A percentile compares a stretch with the other conserved stretches of the same genome.
Evolutionary conservation across 2,797 vertebrate species (phyloP).

Genomic region (Eospalax fontanierii): DNA sequence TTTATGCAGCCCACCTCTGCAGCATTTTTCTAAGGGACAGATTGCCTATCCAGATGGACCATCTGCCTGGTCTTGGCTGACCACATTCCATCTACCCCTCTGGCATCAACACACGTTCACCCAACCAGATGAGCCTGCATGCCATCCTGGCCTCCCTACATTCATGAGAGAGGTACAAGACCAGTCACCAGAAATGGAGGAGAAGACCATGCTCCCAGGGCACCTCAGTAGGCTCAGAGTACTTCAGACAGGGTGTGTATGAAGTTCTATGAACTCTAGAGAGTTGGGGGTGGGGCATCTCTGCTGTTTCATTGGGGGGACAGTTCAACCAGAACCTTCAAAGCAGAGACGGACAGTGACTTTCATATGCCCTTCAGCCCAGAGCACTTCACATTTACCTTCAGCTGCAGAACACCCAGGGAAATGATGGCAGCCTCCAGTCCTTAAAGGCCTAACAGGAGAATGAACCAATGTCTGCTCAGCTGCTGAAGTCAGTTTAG

Average conservation of each 20-base stretch:
- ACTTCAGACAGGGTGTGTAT: accelerated
- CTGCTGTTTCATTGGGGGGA: too few relatives aligned
- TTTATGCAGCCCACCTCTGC: background rate
- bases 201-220: too few relatives aligned
- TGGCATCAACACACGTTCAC: background rate
- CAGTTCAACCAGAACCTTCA: background rate
- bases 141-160: too few relatives aligned
- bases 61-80: background rate
- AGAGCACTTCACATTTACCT: background rate
- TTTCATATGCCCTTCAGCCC: accelerated
- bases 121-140: background rate
- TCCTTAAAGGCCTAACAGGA: background rate
- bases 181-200: background rate
- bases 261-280: background rate
- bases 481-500: background rate
- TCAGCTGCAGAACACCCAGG: background rate
- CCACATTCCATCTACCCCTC: background rate
- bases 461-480: background rate
- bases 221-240: background rate
- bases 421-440: background rate
- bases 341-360: background rate
- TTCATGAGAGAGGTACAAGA: background rate
- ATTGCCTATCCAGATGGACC: conserved; percentile 39
- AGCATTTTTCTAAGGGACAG: conserved; percentile 11
- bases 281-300: background rate